These are phyloP conservation scores for Onychomys leucogaster DNA, from an alignment of 2,797 vertebrate genomes.

Conservation along the genomic window DNA sequence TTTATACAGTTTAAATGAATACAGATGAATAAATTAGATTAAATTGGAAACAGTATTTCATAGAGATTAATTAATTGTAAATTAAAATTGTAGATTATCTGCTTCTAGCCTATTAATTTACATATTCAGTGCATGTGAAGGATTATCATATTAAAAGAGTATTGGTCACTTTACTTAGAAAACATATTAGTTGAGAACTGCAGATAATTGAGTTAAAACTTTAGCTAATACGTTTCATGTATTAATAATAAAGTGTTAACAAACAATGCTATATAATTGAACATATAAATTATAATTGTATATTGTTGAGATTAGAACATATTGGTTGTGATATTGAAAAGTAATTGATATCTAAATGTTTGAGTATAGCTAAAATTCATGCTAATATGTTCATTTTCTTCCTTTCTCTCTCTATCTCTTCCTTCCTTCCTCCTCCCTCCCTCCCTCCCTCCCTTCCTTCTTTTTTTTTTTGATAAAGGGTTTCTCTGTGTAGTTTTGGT, in stretches of 20 bases:
- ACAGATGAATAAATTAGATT: slow-evolving; percentile 54
- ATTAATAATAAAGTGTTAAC: slow-evolving; percentile 30
- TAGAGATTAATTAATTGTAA: slow-evolving; percentile 35
- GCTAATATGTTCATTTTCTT: neutral
- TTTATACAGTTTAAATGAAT: slow-evolving; percentile 60
- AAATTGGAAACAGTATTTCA: slow-evolving; percentile 27
- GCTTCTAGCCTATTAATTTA: slow-evolving; percentile 35
- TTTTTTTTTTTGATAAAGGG: neutral
- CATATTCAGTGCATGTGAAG: neutral
- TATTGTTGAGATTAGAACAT: neutral
- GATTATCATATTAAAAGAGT: slow-evolving; percentile 33
- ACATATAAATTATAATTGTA: neutral
- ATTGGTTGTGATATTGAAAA: neutral
- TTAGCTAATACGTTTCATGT: slow-evolving; percentile 26
- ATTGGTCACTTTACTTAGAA: slow-evolving; percentile 48
- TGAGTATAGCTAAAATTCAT: slow-evolving; percentile 14
- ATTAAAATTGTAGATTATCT: slow-evolving; percentile 61
- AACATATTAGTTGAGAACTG: slow-evolving; percentile 49
- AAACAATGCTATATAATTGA: slow-evolving; percentile 31
- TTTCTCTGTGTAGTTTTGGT: neutral
- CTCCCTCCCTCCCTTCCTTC: too few relatives aligned
- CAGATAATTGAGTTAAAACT: slow-evolving; percentile 45
- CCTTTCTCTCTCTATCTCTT: too few relatives aligned
- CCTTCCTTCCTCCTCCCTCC: too few relatives aligned
- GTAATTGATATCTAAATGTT: slow-evolving; percentile 45